A percentile compares a stretch with the other conserved stretches of the same genome.
These are phyloP conservation scores for Ophion slaviceki DNA, from an alignment of 2,888 invertebrate species.

Conservation along the genomic window DNA sequence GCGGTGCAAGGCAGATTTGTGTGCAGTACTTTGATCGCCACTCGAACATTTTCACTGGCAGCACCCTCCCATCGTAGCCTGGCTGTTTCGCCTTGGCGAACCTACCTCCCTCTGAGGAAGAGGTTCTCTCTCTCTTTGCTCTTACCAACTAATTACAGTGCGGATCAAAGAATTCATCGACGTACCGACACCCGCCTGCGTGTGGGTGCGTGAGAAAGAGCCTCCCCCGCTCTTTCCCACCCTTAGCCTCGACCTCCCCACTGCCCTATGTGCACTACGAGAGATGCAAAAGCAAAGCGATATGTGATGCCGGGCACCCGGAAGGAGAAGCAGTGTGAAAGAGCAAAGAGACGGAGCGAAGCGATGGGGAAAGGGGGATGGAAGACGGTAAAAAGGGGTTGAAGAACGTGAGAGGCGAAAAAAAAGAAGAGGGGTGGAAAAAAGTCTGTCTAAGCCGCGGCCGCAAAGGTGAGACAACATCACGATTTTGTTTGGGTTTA, in stretches of 20 bases:
- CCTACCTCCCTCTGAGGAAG: slow-evolving; percentile 56
- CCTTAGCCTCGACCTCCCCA: background rate
- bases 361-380: slow-evolving; percentile 55
- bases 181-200: slow-evolving; percentile 70
- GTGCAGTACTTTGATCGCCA: slow-evolving; percentile 81
- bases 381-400: slow-evolving; percentile 58
- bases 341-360: slow-evolving; percentile 51
- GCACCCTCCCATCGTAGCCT: slow-evolving; percentile 45
- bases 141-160: slow-evolving; percentile 82
- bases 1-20: slow-evolving; percentile 73
- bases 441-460: background rate
- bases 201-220: slow-evolving; percentile 71
- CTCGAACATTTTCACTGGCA: slow-evolving; percentile 81
- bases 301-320: slow-evolving; percentile 27
- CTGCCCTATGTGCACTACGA: slow-evolving; percentile 16
- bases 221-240: slow-evolving; percentile 17
- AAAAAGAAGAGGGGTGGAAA: slow-evolving; percentile 62
- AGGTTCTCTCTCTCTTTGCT: slow-evolving; percentile 65
- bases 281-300: slow-evolving; percentile 58
- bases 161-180: slow-evolving; percentile 82
- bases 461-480: too few relatives aligned
- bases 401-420: slow-evolving; percentile 68
- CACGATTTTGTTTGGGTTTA: too few relatives aligned
- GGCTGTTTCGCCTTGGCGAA: slow-evolving; percentile 62
- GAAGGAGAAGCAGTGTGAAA: slow-evolving; percentile 67